Evolutionary conservation across 1,140 invertebrate genomes (phyloP).

Genomic region (Drosophila mauritiana): DNA sequence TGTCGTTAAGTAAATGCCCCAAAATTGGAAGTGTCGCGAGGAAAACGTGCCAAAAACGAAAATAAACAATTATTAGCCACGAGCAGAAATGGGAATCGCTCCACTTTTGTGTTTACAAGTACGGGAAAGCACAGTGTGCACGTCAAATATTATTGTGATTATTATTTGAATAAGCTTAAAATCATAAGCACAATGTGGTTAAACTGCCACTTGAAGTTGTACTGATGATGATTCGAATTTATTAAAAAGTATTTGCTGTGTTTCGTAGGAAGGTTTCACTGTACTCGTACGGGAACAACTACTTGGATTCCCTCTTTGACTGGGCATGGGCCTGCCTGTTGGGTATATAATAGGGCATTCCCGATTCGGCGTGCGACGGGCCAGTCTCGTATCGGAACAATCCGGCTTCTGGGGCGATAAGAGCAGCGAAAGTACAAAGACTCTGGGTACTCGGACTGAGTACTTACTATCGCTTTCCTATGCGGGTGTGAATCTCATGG

Average conservation of each 20-base stretch:
- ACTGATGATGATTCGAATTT: not conserved
- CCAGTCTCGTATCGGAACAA: not conserved
- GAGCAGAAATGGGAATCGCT: constrained; percentile 1
- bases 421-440: constrained; percentile 23
- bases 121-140: not conserved
- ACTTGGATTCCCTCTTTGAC: not conserved
- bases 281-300: not conserved
- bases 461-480: constrained; percentile 13
- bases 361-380: not conserved
- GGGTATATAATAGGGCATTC: not conserved
- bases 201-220: too few species aligned
- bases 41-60: constrained; percentile 72
- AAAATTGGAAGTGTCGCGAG: constrained; percentile 61
- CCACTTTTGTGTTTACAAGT: constrained; percentile 7
- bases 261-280: not conserved
- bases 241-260: not conserved
- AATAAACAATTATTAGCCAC: constrained; percentile 60
- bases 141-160: not conserved
- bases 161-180: not conserved
- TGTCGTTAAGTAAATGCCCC: constrained; percentile 67
- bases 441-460: constrained; percentile 4
- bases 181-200: not conserved
- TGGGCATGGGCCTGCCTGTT: not conserved
- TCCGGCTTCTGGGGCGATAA: constrained; percentile 8
- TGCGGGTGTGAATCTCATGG: constrained; percentile 17